Evolutionary conservation across 2,113 vertebrate species (phyloP).

Genomic region (Bos javanicus): DNA sequence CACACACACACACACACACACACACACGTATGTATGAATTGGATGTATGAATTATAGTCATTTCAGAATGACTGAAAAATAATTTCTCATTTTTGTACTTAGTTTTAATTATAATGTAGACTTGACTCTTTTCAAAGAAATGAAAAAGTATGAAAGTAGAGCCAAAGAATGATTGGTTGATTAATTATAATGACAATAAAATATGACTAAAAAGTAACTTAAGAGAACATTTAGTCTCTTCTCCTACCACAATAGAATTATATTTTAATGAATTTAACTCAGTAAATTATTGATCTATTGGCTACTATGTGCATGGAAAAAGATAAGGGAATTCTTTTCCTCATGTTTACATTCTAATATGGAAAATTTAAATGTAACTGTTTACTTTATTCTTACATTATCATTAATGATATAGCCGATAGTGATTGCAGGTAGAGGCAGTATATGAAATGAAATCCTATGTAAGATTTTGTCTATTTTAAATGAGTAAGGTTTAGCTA

Average conservation of each 20-base stretch:
- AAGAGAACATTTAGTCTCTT: neutral
- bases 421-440: neutral
- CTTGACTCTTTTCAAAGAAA: neutral
- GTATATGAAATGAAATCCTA: conserved; percentile 19
- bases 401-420: neutral
- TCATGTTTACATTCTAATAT: neutral
- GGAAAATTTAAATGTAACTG: neutral
- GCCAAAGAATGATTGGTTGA: conserved; percentile 12
- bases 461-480: neutral
- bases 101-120: conserved; percentile 21
- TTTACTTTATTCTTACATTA: neutral
- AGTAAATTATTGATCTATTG: neutral
- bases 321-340: neutral
- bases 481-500: neutral
- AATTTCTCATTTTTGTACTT: neutral
- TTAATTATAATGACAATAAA: conserved; percentile 12
- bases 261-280: conserved; percentile 36
- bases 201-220: neutral
- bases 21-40: neutral
- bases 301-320: neutral
- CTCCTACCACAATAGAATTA: neutral
- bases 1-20: neutral
- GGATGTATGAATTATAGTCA: conserved; percentile 13
- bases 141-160: neutral
- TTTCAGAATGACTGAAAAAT: conserved; percentile 50